Percentiles rank a stretch among this genome's conserved stretches.
Conservation (phyloP, 1,140 invertebrate species). For the Holcopasites calliopsidis region DNA sequence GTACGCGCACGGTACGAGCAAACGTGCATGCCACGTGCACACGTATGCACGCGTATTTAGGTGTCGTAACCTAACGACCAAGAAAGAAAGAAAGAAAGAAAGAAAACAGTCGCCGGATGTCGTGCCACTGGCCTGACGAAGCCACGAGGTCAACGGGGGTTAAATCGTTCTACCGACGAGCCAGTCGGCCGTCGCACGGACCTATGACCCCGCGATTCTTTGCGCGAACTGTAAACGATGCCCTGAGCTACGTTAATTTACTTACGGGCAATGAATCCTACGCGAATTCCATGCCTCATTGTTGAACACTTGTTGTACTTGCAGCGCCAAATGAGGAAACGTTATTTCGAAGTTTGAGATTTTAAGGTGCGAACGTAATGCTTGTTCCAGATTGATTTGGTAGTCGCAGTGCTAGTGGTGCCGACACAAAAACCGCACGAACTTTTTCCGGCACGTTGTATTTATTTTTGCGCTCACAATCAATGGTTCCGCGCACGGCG, state of each 20-base stretch:
- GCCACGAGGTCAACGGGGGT: constrained; percentile 73
- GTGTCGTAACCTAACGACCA: constrained; percentile 24
- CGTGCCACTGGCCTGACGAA: constrained; percentile 17
- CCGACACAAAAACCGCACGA: no score
- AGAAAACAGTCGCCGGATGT: constrained; percentile 45
- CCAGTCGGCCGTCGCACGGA: constrained; percentile 49
- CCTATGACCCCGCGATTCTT: constrained; percentile 50
- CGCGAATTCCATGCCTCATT: constrained; percentile 18
- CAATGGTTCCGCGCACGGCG: no score
- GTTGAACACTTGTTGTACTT: not conserved
- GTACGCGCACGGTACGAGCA: constrained; percentile 25
- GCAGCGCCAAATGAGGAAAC: not conserved
- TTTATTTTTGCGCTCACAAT: no score
- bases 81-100: constrained; percentile 55
- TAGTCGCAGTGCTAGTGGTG: no score
- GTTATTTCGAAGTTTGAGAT: no score
- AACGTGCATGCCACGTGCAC: constrained; percentile 20
- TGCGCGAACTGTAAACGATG: constrained; percentile 8
- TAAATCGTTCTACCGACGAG: constrained; percentile 73
- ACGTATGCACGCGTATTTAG: constrained; percentile 16
- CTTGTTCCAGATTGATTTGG: no score
- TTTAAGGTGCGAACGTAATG: no score
- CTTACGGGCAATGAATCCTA: constrained; percentile 18
- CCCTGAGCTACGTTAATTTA: not conserved
- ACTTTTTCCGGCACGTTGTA: no score